A percentile compares a stretch with the other conserved stretches of the same genome.
Conservation (phyloP, 2,797 vertebrate species). For the Enteromius unitaeniatus region DNA sequence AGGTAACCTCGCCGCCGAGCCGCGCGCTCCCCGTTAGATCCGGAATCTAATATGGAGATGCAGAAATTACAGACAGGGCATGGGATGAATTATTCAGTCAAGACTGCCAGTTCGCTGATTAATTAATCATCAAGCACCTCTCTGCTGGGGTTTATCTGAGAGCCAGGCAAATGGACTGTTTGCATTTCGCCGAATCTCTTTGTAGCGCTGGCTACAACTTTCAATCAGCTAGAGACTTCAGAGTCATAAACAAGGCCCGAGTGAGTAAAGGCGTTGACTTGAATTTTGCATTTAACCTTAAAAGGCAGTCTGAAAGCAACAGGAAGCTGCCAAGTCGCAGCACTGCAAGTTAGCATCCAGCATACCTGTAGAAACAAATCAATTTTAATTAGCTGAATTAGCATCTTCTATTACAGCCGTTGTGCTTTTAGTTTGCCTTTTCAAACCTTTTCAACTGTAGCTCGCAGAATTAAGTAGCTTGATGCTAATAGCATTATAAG, state of each 20-base stretch:
- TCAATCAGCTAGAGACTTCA: constrained; percentile 55
- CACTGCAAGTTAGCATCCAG: background rate
- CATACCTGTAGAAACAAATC: constrained; percentile 2
- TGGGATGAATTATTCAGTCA: constrained; percentile 65
- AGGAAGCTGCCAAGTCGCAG: background rate
- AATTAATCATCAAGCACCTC: constrained; percentile 66
- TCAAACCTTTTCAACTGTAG: background rate
- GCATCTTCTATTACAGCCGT: background rate
- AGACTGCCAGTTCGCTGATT: constrained; percentile 65
- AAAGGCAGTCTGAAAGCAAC: background rate
- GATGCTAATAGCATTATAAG: background rate
- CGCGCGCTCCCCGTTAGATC: constrained; percentile 45
- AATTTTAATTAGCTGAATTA: background rate
- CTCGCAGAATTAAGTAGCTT: background rate
- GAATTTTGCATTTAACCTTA: constrained; percentile 41
- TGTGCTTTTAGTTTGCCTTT: background rate
- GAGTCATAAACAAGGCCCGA: constrained; percentile 47
- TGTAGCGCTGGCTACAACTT: constrained; percentile 55
- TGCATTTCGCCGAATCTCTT: constrained; percentile 58
- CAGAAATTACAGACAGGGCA: constrained; percentile 65
- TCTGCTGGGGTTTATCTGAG: constrained; percentile 63
- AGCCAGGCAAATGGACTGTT: constrained; percentile 63
- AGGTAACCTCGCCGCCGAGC: constrained; percentile 54
- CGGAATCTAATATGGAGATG: constrained; percentile 66
- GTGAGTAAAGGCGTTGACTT: constrained; percentile 30